Evolutionary conservation across 2,113 vertebrate genomes (phyloP).

Genomic region (Psittacus erithacus): DNA sequence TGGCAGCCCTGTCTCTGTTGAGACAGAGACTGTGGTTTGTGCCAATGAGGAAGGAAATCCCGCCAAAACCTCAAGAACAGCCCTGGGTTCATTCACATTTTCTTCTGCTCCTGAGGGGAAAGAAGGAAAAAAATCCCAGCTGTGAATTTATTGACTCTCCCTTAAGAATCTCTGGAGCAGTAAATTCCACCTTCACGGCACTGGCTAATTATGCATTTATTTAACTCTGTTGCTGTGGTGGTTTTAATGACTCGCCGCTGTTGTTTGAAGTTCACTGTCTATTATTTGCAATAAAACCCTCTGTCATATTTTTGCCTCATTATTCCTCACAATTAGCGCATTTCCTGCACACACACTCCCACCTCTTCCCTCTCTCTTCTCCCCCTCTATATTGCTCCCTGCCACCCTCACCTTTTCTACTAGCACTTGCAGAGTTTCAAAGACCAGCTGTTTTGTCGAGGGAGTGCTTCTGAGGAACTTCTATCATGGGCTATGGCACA

Average conservation of each 20-base stretch:
- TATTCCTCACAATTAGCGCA: slow-evolving; percentile 79
- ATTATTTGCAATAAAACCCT: slow-evolving; percentile 83
- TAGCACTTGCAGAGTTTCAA: slow-evolving; percentile 76
- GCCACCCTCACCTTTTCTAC: slow-evolving; percentile 60
- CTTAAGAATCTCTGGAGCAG: slow-evolving; percentile 74
- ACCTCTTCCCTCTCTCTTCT: neutral
- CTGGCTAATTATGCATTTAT: slow-evolving; percentile 85
- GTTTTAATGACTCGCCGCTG: slow-evolving; percentile 79
- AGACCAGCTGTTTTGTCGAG: slow-evolving; percentile 80
- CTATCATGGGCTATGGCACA: slow-evolving; percentile 69
- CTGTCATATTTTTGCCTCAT: slow-evolving; percentile 82
- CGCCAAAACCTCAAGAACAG: slow-evolving; percentile 52
- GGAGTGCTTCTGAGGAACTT: slow-evolving; percentile 77
- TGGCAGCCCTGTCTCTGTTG: neutral
- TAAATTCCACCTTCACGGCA: slow-evolving; percentile 79
- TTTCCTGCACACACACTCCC: slow-evolving; percentile 23
- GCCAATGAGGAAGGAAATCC: slow-evolving; percentile 56
- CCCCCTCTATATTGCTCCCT: slow-evolving; percentile 26
- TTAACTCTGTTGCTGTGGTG: slow-evolving; percentile 77
- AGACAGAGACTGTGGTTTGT: neutral
- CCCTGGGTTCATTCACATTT: slow-evolving; percentile 61
- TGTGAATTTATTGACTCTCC: slow-evolving; percentile 82
- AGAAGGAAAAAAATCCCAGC: slow-evolving; percentile 9
- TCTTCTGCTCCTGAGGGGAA: slow-evolving; percentile 35
- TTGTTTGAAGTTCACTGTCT: slow-evolving; percentile 82